These are phyloP conservation scores for Apamea anceps DNA, from an alignment of 2,888 invertebrate genomes.

Conservation along the genomic window DNA sequence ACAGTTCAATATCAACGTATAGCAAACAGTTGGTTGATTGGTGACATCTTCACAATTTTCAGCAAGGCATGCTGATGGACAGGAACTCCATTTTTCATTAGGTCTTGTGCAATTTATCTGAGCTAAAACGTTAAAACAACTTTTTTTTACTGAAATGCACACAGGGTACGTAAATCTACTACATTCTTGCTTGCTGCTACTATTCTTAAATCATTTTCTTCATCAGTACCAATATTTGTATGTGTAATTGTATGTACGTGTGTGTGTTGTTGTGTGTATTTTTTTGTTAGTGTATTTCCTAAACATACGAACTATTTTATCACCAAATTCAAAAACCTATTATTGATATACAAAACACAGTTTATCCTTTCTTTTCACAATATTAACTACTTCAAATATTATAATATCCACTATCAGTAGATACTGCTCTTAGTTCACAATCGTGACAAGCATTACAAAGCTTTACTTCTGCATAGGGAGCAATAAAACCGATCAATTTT, in stretches of 20 bases:
- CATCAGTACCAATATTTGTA: neutral
- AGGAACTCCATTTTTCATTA: conserved; percentile 71
- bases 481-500: conserved; percentile 18
- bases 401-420: neutral
- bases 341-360: neutral
- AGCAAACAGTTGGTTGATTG: conserved; percentile 64
- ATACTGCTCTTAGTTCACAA: neutral
- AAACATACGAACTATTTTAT: no score
- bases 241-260: neutral
- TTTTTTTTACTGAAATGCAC: neutral
- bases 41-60: conserved; percentile 72
- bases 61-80: conserved; percentile 70
- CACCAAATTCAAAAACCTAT: neutral
- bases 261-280: no score
- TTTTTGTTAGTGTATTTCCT: no score
- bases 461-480: conserved; percentile 1
- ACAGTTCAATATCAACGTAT: conserved; percentile 72
- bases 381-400: neutral
- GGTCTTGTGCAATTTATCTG: conserved; percentile 72
- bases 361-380: neutral
- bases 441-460: neutral
- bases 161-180: neutral
- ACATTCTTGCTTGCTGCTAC: neutral
- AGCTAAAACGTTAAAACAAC: conserved; percentile 60
- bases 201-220: neutral